phyloP scores from a whole-genome alignment of 2,113 vertebrate species.

The Microcebus lehilahytsara region DNA sequence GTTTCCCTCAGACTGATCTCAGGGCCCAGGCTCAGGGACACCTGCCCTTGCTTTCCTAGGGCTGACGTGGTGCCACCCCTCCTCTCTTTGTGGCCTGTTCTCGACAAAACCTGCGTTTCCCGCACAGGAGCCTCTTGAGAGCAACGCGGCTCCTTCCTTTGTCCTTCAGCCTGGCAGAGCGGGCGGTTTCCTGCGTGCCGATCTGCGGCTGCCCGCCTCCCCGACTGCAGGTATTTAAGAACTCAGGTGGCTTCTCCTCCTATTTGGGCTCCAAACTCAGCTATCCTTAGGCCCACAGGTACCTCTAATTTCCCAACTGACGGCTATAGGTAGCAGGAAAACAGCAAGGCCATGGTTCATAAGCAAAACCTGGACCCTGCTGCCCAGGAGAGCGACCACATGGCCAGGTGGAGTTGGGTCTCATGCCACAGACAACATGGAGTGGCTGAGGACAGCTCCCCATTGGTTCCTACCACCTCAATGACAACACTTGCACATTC shows the following conservation, averaged over 20 bases:
- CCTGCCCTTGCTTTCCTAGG: neutral
- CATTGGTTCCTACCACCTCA: neutral
- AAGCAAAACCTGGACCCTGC: neutral
- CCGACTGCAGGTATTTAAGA: neutral
- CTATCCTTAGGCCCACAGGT: no score
- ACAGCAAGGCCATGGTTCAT: neutral
- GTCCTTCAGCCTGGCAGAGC: neutral
- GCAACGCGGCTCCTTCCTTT: neutral
- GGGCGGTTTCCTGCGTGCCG: neutral
- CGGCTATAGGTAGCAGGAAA: neutral
- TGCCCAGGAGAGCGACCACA: neutral
- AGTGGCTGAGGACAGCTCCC: neutral
- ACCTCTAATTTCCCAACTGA: neutral
- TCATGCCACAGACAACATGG: neutral
- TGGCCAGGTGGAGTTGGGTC: neutral
- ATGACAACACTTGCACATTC: neutral
- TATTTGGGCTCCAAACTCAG: rapidly evolving
- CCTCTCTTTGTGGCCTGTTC: neutral
- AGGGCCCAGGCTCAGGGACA: neutral
- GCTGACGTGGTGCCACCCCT: neutral
- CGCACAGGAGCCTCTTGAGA: neutral
- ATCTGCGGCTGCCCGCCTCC: neutral
- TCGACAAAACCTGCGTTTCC: neutral
- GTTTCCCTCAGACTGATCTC: neutral
- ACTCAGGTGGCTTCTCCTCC: neutral